phyloP scores from a whole-genome alignment of 2,797 vertebrate genomes.

The Cynopterus sphinx region DNA sequence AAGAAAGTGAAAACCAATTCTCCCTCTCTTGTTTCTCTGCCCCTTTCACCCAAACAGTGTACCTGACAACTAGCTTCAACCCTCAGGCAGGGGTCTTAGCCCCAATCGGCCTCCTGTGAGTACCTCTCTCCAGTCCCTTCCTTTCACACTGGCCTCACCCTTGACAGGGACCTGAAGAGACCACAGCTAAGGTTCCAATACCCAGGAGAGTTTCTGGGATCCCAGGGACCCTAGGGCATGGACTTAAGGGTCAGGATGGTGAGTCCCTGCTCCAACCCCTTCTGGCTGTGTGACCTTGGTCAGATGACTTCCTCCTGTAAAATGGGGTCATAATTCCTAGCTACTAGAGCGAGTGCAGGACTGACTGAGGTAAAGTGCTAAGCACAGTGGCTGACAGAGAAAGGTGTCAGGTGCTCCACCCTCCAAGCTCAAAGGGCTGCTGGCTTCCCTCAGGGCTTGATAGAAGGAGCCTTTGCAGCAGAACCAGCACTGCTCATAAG shows the following conservation, averaged over 20 bases:
- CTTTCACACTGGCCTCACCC: background rate
- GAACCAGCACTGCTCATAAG: background rate
- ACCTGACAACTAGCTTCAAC: background rate
- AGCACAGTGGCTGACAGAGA: background rate
- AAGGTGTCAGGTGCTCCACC: background rate
- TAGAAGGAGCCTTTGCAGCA: background rate
- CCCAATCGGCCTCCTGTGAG: background rate
- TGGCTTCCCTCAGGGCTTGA: background rate
- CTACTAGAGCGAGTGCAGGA: background rate
- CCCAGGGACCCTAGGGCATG: background rate
- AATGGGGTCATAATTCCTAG: background rate
- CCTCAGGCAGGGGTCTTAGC: background rate
- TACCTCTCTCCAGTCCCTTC: background rate
- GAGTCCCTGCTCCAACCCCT: background rate
- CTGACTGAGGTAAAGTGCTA: background rate
- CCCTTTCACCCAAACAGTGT: background rate
- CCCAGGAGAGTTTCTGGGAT: background rate
- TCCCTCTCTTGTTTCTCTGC: background rate
- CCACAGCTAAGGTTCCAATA: background rate
- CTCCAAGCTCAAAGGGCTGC: background rate
- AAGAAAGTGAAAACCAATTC: background rate
- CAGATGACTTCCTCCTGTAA: background rate
- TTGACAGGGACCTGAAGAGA: background rate
- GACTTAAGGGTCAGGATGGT: background rate
- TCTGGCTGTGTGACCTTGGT: background rate